Conservation (phyloP, 1,140 invertebrate genomes). For the Procambarus clarkii region DNA sequence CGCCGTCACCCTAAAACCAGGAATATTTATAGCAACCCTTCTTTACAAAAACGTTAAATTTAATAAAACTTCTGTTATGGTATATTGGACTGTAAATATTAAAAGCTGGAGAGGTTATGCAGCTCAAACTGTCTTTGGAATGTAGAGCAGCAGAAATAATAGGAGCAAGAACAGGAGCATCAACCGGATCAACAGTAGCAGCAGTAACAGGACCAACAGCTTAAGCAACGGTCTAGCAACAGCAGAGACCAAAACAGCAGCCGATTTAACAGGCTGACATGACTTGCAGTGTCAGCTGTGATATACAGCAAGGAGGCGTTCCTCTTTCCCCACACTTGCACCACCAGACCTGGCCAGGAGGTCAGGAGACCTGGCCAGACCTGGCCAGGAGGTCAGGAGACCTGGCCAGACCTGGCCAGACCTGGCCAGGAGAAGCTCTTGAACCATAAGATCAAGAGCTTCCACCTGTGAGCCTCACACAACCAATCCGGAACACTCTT, state of each 20-base stretch:
- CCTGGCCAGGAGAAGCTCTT: too few species aligned
- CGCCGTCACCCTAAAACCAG: neutral
- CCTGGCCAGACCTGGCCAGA: neutral
- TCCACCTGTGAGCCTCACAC: neutral
- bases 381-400: too few species aligned
- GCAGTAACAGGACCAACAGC: neutral
- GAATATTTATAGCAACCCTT: neutral
- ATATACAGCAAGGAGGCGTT: neutral
- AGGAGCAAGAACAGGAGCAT: neutral
- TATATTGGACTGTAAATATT: neutral
- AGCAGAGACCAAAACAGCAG: neutral
- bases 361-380: too few species aligned
- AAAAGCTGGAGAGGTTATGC: neutral
- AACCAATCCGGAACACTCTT: neutral
- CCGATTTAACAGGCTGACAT: neutral
- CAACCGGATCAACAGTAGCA: neutral
- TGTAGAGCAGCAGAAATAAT: neutral
- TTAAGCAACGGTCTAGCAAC: neutral
- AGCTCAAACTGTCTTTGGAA: neutral
- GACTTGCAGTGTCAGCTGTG: constrained; percentile 2
- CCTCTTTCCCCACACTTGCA: neutral
- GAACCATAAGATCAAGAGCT: neutral
- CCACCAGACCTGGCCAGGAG: neutral
- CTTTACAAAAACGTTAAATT: neutral
- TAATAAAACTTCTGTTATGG: neutral